A percentile compares a stretch with the other conserved stretches of the same genome.
phyloP scores from a whole-genome alignment of 2,888 invertebrate genomes.

The Eilema sororculum region DNA sequence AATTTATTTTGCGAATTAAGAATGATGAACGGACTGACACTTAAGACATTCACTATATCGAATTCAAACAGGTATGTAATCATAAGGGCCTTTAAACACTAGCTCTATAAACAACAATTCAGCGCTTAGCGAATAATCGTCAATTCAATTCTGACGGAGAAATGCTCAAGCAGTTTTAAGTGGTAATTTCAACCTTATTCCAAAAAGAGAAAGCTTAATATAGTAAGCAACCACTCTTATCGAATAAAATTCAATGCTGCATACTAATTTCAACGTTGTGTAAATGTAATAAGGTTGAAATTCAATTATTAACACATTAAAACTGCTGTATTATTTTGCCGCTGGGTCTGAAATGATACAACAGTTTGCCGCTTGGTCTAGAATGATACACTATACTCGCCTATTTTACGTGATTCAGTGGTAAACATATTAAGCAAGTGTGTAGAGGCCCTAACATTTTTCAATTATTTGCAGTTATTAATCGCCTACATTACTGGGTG shows the following conservation, averaged over 20 bases:
- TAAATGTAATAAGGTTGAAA: no score
- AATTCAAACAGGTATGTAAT: neutral
- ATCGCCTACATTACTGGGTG: conserved; percentile 20
- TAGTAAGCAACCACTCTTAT: no score
- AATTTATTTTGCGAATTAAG: neutral
- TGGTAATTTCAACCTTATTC: no score
- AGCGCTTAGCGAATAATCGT: neutral
- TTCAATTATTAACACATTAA: no score
- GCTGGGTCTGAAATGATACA: no score
- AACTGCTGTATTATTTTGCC: no score
- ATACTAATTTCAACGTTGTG: no score
- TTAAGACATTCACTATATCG: neutral
- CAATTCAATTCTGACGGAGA: no score
- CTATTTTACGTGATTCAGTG: neutral
- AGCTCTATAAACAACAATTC: neutral
- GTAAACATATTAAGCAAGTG: neutral
- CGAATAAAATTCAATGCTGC: no score
- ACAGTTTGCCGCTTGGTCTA: no score
- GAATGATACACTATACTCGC: neutral
- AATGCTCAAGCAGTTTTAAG: no score
- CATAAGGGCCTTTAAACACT: neutral
- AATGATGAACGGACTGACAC: neutral
- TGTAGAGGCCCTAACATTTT: neutral
- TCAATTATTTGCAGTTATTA: conserved; percentile 23
- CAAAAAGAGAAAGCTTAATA: no score